Conservation (phyloP, 2,888 invertebrate genomes). For the Leucophenga montana region DNA sequence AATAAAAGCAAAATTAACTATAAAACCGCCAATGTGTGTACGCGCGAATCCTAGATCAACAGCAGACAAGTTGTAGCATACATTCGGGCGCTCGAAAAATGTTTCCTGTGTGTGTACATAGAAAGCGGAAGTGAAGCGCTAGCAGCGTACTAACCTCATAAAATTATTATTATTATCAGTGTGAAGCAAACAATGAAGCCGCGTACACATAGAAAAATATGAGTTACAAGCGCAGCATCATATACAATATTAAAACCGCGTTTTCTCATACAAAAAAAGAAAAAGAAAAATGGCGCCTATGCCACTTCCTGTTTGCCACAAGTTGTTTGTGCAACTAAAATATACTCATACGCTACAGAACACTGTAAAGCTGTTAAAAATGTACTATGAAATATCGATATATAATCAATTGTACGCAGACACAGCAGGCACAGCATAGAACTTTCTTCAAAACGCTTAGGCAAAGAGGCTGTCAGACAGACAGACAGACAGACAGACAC, state of each 20-base stretch:
- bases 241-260: background rate
- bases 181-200: background rate
- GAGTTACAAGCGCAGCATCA: background rate
- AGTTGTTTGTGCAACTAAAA: background rate
- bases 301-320: background rate
- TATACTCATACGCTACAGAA: background rate
- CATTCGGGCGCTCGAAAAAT: slow-evolving; percentile 27
- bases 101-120: background rate
- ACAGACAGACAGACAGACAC: background rate
- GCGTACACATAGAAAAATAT: background rate
- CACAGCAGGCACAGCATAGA: background rate
- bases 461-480: background rate
- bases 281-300: background rate
- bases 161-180: slow-evolving; percentile 27
- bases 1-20: slow-evolving; percentile 45
- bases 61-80: slow-evolving; percentile 44
- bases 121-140: background rate
- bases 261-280: background rate
- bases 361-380: slow-evolving; percentile 8
- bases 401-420: slow-evolving; percentile 61
- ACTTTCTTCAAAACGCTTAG: background rate
- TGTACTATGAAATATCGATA: slow-evolving; percentile 47
- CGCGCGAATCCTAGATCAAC: background rate
- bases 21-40: background rate
- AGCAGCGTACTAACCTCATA: slow-evolving; percentile 1